A percentile compares a stretch with the other conserved stretches of the same genome.
Evolutionary conservation across 2,888 invertebrate genomes (phyloP).

Genomic region (Eupithecia subfuscata): DNA sequence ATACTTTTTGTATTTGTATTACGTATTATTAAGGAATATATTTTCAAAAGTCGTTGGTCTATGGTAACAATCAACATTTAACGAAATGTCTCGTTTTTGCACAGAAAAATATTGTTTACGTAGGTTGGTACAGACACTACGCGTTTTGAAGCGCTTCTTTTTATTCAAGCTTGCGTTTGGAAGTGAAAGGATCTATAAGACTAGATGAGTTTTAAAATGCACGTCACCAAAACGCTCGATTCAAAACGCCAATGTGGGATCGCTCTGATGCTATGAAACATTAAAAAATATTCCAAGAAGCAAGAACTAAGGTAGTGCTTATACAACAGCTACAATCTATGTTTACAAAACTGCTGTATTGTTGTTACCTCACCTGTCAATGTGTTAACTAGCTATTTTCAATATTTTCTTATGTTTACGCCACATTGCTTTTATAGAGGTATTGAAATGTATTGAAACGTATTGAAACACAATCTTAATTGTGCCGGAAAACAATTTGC

Average conservation of each 20-base stretch:
- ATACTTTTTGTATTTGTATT: too few relatives aligned
- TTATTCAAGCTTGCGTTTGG: too few relatives aligned
- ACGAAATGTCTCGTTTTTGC: too few relatives aligned
- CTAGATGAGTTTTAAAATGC: too few relatives aligned
- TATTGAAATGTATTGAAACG: slow-evolving; percentile 52
- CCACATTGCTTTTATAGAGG: slow-evolving; percentile 57
- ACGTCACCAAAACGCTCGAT: not conserved
- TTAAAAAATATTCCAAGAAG: not conserved
- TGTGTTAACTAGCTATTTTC: slow-evolving; percentile 40
- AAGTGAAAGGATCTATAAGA: too few relatives aligned
- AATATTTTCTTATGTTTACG: slow-evolving; percentile 56
- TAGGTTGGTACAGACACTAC: too few relatives aligned
- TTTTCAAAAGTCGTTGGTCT: too few relatives aligned
- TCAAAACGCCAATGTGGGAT: too few relatives aligned
- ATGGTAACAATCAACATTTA: too few relatives aligned
- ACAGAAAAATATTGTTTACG: too few relatives aligned
- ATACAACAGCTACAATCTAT: slow-evolving; percentile 55
- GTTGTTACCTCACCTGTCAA: slow-evolving; percentile 48
- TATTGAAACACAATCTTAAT: slow-evolving; percentile 79
- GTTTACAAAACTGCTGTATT: slow-evolving; percentile 56
- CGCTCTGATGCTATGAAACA: not conserved
- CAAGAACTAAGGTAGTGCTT: slow-evolving; percentile 15
- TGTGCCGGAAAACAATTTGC: slow-evolving; percentile 78
- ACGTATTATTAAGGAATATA: too few relatives aligned
- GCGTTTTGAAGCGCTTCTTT: too few relatives aligned